phyloP scores from a whole-genome alignment of 2,797 vertebrate genomes.

The Pyrocephalus nanus region DNA sequence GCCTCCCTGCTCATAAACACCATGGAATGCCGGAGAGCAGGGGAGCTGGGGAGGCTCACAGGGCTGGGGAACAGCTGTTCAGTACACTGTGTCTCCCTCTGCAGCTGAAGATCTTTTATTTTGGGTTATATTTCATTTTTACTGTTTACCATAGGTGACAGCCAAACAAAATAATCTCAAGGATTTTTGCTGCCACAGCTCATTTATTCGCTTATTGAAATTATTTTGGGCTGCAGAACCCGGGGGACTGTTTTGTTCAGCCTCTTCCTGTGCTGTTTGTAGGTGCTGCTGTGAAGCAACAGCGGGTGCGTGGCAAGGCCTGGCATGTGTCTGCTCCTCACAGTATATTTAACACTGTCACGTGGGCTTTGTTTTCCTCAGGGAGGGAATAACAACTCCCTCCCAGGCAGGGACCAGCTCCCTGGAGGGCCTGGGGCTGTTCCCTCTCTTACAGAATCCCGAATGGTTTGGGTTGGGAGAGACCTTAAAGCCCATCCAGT shows the following conservation, averaged over 20 bases:
- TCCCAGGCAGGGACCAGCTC: background rate
- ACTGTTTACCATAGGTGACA: background rate
- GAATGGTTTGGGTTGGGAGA: background rate
- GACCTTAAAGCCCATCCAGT: accelerated
- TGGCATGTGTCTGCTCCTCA: background rate
- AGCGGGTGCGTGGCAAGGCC: background rate
- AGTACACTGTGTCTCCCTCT: background rate
- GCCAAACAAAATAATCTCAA: background rate
- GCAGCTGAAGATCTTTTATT: background rate
- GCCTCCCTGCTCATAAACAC: accelerated
- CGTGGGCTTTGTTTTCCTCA: background rate
- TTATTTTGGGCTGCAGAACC: background rate
- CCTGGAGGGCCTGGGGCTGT: background rate
- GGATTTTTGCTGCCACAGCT: background rate
- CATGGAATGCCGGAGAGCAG: accelerated
- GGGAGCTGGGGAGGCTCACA: background rate
- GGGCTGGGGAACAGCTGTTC: background rate
- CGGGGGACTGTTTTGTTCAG: background rate
- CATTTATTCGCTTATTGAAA: background rate
- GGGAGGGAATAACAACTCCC: background rate
- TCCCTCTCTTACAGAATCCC: background rate
- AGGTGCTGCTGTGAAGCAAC: background rate
- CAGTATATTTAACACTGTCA: constrained; percentile 25
- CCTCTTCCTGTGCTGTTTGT: background rate
- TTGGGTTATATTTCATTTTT: accelerated